Evolutionary conservation across 1,140 invertebrate genomes (phyloP), one percentile per base, ranked within the genome.

Genomic region (Maniola jurtina): DNA sequence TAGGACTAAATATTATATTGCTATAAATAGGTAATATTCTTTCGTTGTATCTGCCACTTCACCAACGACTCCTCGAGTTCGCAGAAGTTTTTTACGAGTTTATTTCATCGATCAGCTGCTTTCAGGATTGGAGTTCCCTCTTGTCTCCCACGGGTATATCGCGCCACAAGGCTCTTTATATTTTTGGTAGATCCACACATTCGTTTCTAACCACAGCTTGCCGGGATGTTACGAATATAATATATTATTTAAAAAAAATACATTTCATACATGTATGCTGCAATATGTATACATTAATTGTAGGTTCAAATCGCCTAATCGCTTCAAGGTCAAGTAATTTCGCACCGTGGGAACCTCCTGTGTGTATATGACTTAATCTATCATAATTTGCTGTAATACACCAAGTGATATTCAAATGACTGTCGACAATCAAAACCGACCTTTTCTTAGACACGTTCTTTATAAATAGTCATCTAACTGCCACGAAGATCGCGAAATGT

Each of bases 391-490:
- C 75, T 80, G 73, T 88, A 89, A 88, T 87, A 84, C 85, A 80
- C 82, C 79, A 71, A 83, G 76, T 84, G 74, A 86, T 87, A 87
- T 90, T 88, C 83, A 90, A 90, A 90, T 87, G 81, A 84, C 83
- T 84, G 81, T 76, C 82, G 77, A 84, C 82, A 88, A 90, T 90
- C 88, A 90, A 86, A 90, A 87, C 68, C 86, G 86, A 90, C 88
- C 86, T 90, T 90, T 90, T 84, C 81, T 77, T 78, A 87, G 81
- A 89, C 86, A 90, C 86, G 86, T 88, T 89, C 81, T 85, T 87
- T 89, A 86, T 88, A 90, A 89, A 89, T 85, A 88, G 84, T 88
- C 86, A 83, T 88, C 86, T 86, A 83, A 85, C 79, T 84, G 77
- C 84, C 64, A 64, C 80, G 71, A 81, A 84, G 81, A 83, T 89